A percentile compares a stretch with the other conserved stretches of the same genome.
Conservation (phyloP, 2,113 vertebrate genomes). For the Collichthys lucidus region DNA sequence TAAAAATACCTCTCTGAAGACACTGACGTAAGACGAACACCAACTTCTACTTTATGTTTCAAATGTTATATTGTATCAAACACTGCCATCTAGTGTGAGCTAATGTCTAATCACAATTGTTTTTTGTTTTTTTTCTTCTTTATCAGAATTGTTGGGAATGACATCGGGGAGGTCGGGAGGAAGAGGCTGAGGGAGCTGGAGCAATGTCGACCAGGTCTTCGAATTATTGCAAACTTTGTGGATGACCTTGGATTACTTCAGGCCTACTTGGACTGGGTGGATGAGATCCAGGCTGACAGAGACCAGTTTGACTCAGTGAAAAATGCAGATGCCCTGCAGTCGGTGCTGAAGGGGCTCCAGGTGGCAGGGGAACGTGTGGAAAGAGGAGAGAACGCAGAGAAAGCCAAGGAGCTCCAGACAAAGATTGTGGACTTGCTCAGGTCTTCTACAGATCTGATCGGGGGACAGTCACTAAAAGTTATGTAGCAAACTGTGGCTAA, state of each 20-base stretch:
- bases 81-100: conserved; percentile 46
- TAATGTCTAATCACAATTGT: not conserved
- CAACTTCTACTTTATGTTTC: not conserved
- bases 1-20: conserved; percentile 76
- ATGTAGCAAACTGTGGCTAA: not conserved
- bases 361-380: conserved; percentile 27
- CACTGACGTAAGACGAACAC: conserved; percentile 66
- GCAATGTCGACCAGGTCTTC: conserved; percentile 50
- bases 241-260: conserved; percentile 77
- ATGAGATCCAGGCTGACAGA: conserved; percentile 74
- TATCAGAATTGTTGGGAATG: conserved; percentile 76
- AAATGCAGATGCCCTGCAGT: conserved; percentile 74
- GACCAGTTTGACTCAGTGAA: conserved; percentile 81
- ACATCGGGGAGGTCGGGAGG: conserved; percentile 67
- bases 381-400: conserved; percentile 47
- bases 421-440: conserved; percentile 67
- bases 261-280: conserved; percentile 82
- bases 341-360: conserved; percentile 71
- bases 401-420: conserved; percentile 64
- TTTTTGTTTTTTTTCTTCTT: not conserved
- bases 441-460: conserved; percentile 4
- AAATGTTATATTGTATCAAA: not conserved
- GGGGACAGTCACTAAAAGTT: conserved; percentile 14
- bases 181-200: conserved; percentile 64
- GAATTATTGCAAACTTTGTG: conserved; percentile 76